Evolutionary conservation across 1,140 invertebrate species (phyloP).

Genomic region (Rhysida immarginata): DNA sequence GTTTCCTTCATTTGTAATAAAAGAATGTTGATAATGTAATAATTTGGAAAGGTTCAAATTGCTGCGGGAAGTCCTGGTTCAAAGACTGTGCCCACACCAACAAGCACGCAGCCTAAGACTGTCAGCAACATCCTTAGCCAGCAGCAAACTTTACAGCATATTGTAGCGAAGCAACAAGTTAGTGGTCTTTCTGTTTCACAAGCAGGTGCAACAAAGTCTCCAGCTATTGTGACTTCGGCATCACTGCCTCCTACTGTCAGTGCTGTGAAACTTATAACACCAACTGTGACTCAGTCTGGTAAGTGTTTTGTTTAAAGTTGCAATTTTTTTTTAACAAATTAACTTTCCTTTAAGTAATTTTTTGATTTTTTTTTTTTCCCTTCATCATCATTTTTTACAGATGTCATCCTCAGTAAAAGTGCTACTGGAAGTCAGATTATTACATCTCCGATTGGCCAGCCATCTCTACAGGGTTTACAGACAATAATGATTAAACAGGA

Average conservation of each 20-base stretch:
- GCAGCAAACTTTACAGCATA: slow-evolving; percentile 2
- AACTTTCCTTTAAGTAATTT: no score
- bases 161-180: slow-evolving; percentile 2
- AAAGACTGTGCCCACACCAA: slow-evolving; percentile 13
- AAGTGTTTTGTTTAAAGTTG: slow-evolving; percentile 12
- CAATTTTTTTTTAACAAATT: no score
- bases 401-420: slow-evolving; percentile 4
- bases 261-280: neutral
- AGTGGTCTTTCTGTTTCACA: neutral
- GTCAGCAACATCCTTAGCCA: neutral
- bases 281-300: neutral
- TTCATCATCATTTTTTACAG: neutral
- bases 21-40: no score
- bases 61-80: slow-evolving; percentile 1
- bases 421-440: no score
- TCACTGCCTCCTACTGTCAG: neutral
- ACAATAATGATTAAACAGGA: slow-evolving; percentile 21
- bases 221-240: neutral
- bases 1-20: no score
- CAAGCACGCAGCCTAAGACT: slow-evolving; percentile 4
- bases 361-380: no score
- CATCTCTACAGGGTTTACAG: slow-evolving; percentile 14
- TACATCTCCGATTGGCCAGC: slow-evolving; percentile 1
- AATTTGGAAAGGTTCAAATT: neutral
- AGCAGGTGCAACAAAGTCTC: neutral